Evolutionary conservation across 1,140 invertebrate genomes (phyloP).

Genomic region (Lepeophtheirus salmonis): DNA sequence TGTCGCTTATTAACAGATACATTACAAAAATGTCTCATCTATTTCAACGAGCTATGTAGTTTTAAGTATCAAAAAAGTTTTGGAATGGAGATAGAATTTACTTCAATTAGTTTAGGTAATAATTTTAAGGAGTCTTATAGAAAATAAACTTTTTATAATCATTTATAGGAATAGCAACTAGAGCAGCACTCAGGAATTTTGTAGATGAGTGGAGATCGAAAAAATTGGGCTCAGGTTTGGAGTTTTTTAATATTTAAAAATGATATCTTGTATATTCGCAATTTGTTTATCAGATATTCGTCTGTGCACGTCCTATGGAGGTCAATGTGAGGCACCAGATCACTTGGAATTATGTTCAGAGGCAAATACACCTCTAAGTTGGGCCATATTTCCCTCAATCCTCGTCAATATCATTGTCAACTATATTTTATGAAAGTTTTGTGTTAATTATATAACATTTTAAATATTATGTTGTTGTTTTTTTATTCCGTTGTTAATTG

Average conservation of each 20-base stretch:
- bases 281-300: too few species aligned
- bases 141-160: background rate
- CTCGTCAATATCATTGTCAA: too few species aligned
- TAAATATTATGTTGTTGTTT: too few species aligned
- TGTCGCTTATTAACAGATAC: background rate
- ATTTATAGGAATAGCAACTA: background rate
- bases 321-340: too few species aligned
- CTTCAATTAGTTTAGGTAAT: background rate
- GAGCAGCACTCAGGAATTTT: background rate
- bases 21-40: background rate
- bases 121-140: background rate
- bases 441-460: too few species aligned
- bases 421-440: too few species aligned
- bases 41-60: background rate
- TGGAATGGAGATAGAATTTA: background rate
- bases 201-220: background rate
- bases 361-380: too few species aligned
- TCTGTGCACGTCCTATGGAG: too few species aligned
- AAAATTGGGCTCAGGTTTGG: background rate
- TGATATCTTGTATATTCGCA: too few species aligned
- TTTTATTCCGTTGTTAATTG: too few species aligned
- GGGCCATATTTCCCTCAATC: too few species aligned
- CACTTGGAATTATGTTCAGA: too few species aligned
- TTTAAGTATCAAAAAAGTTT: background rate
- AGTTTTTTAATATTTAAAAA: background rate